Evolutionary conservation across 2,797 vertebrate species (phyloP), one percentile per base, ranked within the genome.

Genomic region (Valencia hispanica): DNA sequence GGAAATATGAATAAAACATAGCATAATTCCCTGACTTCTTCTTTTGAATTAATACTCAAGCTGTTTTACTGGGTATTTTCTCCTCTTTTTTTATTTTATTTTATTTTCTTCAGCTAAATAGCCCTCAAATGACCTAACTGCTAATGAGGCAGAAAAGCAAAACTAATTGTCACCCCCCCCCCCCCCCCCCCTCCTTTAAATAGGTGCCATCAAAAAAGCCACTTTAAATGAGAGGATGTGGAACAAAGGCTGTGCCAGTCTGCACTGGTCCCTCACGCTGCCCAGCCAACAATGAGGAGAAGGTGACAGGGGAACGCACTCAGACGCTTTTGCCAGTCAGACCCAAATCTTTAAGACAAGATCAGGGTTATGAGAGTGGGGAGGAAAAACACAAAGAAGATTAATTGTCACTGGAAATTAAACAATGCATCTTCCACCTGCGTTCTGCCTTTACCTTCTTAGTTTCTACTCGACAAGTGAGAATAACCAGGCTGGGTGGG

Each of bases 221-320:
- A 87, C 86, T 89, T 87, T 81, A 77, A 77, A 85, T 50, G 75
- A 78, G 70, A 76, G 86, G 77, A 78, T 85, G 85, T 87, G 84
- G 91, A 95, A 95, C 94, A 95, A 95, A 95, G 94, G 89, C 90
- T 90, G 66, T 86, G 87, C 88, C 92, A 87, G 88, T 80, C 77
- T 88, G 90, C 90, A 83, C 77, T 74, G 91, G 89, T 90, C 85
- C 86, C 89, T 90, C 83, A 69, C 43, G 86, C 89, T 90, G 89
- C 89, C 86, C 83, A 81, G 84, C 81, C 86, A 92, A 91, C 88
- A 90, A 88, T 87, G 70, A 90, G 84, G 73, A 81, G 72, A 71
- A 59, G 74, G 70, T 36, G 76, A 77, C 45, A 73, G 74, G 74
- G 80, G 69, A 81, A 79, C 68, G 73, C 74, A 74, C 79, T 89